Percentiles rank a stretch among this genome's conserved stretches.
Evolutionary conservation across 2,888 invertebrate genomes (phyloP).

Genomic region (Plagiodera versicolora): DNA sequence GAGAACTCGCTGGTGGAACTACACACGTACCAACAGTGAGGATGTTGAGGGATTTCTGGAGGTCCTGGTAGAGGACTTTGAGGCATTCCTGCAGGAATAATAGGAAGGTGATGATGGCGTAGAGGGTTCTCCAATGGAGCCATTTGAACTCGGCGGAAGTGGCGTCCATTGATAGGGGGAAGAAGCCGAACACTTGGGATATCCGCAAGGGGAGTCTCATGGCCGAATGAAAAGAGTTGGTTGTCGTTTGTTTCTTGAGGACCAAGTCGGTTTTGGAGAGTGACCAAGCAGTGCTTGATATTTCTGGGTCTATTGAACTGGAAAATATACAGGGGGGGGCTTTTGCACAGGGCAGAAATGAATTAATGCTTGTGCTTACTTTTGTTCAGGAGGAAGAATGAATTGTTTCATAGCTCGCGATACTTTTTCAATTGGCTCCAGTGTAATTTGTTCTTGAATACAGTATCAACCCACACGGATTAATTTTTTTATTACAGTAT

Average conservation of each 20-base stretch:
- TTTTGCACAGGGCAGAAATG: too few relatives aligned
- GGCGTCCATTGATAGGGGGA: slow-evolving; percentile 9
- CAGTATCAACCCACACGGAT: too few relatives aligned
- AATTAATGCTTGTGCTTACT: too few relatives aligned
- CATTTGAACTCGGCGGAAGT: slow-evolving; percentile 5
- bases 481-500: too few relatives aligned
- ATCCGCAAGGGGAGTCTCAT: slow-evolving; percentile 11
- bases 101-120: slow-evolving; percentile 11
- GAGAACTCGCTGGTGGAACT: too few relatives aligned
- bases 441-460: too few relatives aligned
- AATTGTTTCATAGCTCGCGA: too few relatives aligned
- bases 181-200: slow-evolving; percentile 17
- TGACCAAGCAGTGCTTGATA: not conserved
- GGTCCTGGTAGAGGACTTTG: not conserved
- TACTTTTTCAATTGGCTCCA: too few relatives aligned
- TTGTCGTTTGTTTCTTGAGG: not conserved
- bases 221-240: not conserved
- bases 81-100: not conserved
- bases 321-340: not conserved
- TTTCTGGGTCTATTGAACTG: not conserved
- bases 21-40: slow-evolving; percentile 6
- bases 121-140: slow-evolving; percentile 15
- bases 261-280: not conserved
- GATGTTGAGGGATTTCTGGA: slow-evolving; percentile 4
- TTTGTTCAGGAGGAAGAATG: too few relatives aligned